Evolutionary conservation across 2,888 invertebrate genomes (phyloP).

Genomic region (Fragum fragum): DNA sequence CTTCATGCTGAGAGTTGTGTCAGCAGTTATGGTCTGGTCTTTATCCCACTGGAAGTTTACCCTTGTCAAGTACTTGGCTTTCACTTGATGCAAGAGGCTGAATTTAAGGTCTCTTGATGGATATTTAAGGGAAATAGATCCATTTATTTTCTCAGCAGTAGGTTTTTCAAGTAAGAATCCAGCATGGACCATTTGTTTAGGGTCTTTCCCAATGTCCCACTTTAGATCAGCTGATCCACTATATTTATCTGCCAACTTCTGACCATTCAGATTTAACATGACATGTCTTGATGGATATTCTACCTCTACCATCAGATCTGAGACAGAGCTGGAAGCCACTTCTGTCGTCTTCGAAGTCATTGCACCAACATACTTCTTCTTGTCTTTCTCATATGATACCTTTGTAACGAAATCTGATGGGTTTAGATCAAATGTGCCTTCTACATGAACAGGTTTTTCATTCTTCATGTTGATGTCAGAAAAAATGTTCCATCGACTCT

Average conservation of each 20-base stretch:
- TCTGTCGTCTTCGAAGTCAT: slow-evolving; percentile 40
- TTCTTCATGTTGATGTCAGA: slow-evolving; percentile 66
- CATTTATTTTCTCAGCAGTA: slow-evolving; percentile 55
- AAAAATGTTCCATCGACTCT: slow-evolving; percentile 52
- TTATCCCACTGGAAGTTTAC: slow-evolving; percentile 69
- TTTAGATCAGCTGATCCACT: slow-evolving; percentile 60
- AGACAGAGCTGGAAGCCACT: slow-evolving; percentile 17
- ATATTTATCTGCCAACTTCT: slow-evolving; percentile 39
- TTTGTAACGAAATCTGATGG: slow-evolving; percentile 58
- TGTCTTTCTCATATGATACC: slow-evolving; percentile 47
- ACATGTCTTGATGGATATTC: slow-evolving; percentile 67
- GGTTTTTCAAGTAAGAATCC: slow-evolving; percentile 56
- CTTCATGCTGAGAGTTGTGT: slow-evolving; percentile 19
- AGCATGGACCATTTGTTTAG: slow-evolving; percentile 42
- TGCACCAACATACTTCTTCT: slow-evolving; percentile 44
- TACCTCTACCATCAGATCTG: slow-evolving; percentile 63
- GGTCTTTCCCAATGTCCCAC: slow-evolving; percentile 71
- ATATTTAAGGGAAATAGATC: slow-evolving; percentile 54
- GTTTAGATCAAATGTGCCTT: slow-evolving; percentile 64
- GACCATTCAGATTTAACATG: slow-evolving; percentile 57
- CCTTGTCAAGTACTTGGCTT: slow-evolving; percentile 57
- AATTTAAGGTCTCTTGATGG: slow-evolving; percentile 60
- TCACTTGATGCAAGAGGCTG: slow-evolving; percentile 60
- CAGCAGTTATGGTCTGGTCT: slow-evolving; percentile 42
- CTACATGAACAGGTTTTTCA: slow-evolving; percentile 55